Evolutionary conservation across 2,113 vertebrate genomes (phyloP).

Genomic region (Solea senegalensis): DNA sequence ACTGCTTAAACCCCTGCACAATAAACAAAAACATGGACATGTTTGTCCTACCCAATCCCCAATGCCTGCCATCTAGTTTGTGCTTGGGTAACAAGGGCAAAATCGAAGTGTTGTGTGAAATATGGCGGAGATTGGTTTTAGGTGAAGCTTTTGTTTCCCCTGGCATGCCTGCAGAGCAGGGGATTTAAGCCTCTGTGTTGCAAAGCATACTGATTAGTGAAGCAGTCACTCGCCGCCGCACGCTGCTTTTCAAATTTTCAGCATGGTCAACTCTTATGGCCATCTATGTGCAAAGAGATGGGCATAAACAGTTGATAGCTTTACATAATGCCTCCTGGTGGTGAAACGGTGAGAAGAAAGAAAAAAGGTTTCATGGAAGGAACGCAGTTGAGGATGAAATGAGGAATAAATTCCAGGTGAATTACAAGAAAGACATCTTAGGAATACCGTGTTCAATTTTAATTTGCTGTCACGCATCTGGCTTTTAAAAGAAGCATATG

Average conservation of each 20-base stretch:
- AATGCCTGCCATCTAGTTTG: constrained; percentile 20
- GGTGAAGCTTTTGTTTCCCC: constrained; percentile 68
- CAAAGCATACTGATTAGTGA: constrained; percentile 65
- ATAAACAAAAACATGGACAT: constrained; percentile 32
- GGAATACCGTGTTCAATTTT: neutral
- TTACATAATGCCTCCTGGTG: neutral
- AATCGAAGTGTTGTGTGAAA: constrained; percentile 63
- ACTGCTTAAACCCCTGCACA: constrained; percentile 23
- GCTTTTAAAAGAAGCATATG: constrained; percentile 18
- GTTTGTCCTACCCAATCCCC: constrained; percentile 32
- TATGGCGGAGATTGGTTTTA: constrained; percentile 63
- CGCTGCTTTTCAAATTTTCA: constrained; percentile 45
- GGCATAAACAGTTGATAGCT: constrained; percentile 25
- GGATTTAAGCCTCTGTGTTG: constrained; percentile 55
- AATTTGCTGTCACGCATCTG: neutral
- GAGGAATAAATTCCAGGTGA: neutral
- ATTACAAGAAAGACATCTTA: neutral
- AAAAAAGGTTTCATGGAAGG: neutral
- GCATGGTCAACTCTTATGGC: constrained; percentile 18
- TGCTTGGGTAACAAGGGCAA: constrained; percentile 49
- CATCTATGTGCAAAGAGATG: constrained; percentile 22
- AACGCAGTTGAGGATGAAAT: neutral
- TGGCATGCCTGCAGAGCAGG: constrained; percentile 47
- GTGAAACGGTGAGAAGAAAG: neutral
- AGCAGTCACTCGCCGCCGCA: constrained; percentile 15